Evolutionary conservation across 2,888 invertebrate genomes (phyloP).

Genomic region (Pegoplata infirma): DNA sequence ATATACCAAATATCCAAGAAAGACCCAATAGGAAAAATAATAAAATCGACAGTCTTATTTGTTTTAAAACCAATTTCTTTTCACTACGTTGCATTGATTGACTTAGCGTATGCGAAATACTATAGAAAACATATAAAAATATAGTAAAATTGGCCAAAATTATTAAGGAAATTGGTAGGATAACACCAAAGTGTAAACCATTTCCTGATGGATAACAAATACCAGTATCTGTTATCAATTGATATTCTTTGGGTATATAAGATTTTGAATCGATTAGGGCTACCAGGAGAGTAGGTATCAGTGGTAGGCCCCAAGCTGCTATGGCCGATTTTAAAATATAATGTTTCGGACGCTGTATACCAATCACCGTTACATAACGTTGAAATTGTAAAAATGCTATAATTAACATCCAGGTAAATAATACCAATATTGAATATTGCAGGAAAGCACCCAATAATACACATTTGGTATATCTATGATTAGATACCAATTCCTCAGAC

Average conservation of each 20-base stretch:
- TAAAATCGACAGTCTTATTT: constrained; percentile 80
- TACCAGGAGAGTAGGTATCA: constrained; percentile 80
- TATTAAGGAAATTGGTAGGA: constrained; percentile 80
- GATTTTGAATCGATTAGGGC: constrained; percentile 78
- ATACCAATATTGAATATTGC: constrained; percentile 84
- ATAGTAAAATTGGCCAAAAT: constrained; percentile 80
- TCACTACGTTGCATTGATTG: constrained; percentile 73
- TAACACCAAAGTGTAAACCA: constrained; percentile 79
- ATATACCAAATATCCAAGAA: constrained; percentile 82
- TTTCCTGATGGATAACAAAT: constrained; percentile 81
- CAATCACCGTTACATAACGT: constrained; percentile 83
- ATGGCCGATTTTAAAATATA: constrained; percentile 83
- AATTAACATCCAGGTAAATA: constrained; percentile 87
- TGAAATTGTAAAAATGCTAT: constrained; percentile 84
- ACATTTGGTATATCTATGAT: constrained; percentile 77
- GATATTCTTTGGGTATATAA: constrained; percentile 75
- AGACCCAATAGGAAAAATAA: constrained; percentile 82
- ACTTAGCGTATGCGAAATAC: constrained; percentile 75
- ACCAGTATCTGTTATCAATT: constrained; percentile 67
- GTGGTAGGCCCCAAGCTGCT: constrained; percentile 83
- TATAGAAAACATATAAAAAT: constrained; percentile 80
- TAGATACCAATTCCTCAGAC: constrained; percentile 67
- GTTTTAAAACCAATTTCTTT: constrained; percentile 75
- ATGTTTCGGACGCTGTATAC: constrained; percentile 80
- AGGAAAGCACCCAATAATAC: constrained; percentile 81